Evolutionary conservation across 2,113 vertebrate species (phyloP), one percentile per base, ranked within the genome.

Genomic region (Malurus alboscapulatus): DNA sequence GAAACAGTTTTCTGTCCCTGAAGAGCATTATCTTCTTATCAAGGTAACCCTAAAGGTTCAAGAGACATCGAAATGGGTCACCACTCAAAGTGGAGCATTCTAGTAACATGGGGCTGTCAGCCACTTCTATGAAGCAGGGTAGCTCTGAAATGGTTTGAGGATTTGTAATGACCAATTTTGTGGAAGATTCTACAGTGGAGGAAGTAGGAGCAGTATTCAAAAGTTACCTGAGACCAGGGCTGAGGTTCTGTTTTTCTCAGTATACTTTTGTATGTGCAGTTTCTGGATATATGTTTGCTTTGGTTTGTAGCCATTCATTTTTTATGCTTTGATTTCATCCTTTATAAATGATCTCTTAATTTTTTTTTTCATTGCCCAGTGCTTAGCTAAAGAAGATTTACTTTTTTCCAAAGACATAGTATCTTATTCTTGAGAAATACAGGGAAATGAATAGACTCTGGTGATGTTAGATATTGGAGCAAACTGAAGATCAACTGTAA

Each of bases 301-400:
- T 84, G 29, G 27, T 68, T 83, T 84, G 40, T 71, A 88, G 36
- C 24, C 40, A 63, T 63, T 62, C 12, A 3, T 47, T 84, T 89
- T 81, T 88, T 47, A 19, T 76, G 55, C 85, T 85, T 88, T 88
- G 16, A 80, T 91, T 93, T 93, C 40, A 53, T 81, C 16, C 61
- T 62, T 80, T 83, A 8, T 44, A 51, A 84, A 36, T 57, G 29
- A 95, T 89, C 29, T 79, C 26, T 75, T 78, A 50, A 74, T 29
- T 38, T 32, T 73, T 95, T 92, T 76, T 91, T 27, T 47, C 24
- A 22, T 69, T 76, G 47, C 24, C 30, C 36, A 32, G 34, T 90
- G 34, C 83, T 94, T 95, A 92, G 74, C 83, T 88, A 87, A 96
- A 95, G 90, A 81, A 80, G 75, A 77, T 90, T 77, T 93, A 44